These are phyloP conservation scores for Eupithecia exiguata DNA, from an alignment of 2,888 invertebrate genomes.

Conservation along the genomic window DNA sequence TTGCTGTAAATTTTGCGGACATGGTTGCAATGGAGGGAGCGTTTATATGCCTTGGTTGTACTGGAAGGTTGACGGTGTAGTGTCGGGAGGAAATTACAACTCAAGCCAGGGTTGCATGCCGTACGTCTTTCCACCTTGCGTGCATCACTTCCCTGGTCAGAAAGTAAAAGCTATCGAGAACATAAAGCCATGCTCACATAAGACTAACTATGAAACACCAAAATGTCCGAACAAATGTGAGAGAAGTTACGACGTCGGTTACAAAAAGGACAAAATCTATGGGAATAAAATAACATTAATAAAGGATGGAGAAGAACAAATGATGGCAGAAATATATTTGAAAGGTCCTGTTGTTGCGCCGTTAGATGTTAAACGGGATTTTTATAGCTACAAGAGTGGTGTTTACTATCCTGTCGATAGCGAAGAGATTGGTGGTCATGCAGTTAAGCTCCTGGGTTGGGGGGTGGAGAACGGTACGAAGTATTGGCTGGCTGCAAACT, in stretches of 20 bases:
- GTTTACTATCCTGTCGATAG: conserved; percentile 87
- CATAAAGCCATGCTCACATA: conserved; percentile 87
- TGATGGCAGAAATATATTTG: conserved; percentile 90
- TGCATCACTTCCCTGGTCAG: conserved; percentile 88
- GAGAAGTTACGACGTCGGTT: conserved; percentile 86
- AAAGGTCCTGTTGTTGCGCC: conserved; percentile 96
- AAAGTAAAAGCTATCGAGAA: conserved; percentile 80
- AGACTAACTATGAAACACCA: conserved; percentile 86
- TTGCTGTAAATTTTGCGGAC: conserved; percentile 91
- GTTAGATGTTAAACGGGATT: conserved; percentile 93
- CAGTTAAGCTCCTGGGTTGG: conserved; percentile 94
- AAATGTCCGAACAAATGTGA: conserved; percentile 89
- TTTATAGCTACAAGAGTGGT: conserved; percentile 92
- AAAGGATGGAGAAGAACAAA: conserved; percentile 84
- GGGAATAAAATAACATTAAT: conserved; percentile 87
- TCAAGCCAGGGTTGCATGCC: conserved; percentile 93
- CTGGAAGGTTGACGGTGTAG: conserved; percentile 92
- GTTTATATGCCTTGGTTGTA: conserved; percentile 92
- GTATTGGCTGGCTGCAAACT: conserved; percentile 96
- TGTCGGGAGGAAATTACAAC: conserved; percentile 93
- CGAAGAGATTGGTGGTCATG: conserved; percentile 90
- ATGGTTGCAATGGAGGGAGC: conserved; percentile 92
- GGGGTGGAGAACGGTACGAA: conserved; percentile 89
- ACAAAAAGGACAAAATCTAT: conserved; percentile 89
- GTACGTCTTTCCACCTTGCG: conserved; percentile 93